Conservation (phyloP, 2,113 vertebrate species). For the Megaptera novaeangliae region DNA sequence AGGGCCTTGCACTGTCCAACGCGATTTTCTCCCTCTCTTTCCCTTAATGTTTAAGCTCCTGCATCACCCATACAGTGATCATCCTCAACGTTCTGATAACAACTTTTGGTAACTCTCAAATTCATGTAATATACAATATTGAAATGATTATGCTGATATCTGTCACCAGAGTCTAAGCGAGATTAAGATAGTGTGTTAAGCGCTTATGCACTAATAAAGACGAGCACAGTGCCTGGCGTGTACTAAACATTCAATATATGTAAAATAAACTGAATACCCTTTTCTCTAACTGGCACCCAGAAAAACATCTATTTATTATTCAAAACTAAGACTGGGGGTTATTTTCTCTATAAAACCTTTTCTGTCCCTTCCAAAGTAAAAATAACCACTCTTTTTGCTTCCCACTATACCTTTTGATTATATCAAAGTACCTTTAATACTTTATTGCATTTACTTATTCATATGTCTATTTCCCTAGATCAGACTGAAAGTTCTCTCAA, state of each 20-base stretch:
- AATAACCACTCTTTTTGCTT: not conserved
- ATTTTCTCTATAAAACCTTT: constrained; percentile 1
- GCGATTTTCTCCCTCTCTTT: not conserved
- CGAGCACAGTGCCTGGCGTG: not conserved
- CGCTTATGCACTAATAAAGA: not conserved
- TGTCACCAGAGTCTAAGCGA: not conserved
- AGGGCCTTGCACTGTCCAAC: not conserved
- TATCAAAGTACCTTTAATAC: not conserved
- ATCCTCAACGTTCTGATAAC: not conserved
- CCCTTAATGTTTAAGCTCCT: not conserved
- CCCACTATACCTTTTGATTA: not conserved
- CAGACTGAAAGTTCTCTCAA: not conserved
- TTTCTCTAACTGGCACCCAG: not conserved
- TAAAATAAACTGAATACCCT: not conserved
- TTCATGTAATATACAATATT: not conserved
- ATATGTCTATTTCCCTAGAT: not conserved
- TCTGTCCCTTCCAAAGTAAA: not conserved
- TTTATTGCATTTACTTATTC: not conserved
- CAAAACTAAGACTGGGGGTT: constrained; percentile 3
- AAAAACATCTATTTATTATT: not conserved
- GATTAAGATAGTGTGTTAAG: not conserved
- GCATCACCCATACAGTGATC: not conserved
- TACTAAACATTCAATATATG: not conserved
- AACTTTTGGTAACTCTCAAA: not conserved
- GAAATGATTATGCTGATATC: not conserved